These are phyloP conservation scores for Tetragonisca angustula DNA, from an alignment of 2,888 invertebrate genomes.

Conservation along the genomic window DNA sequence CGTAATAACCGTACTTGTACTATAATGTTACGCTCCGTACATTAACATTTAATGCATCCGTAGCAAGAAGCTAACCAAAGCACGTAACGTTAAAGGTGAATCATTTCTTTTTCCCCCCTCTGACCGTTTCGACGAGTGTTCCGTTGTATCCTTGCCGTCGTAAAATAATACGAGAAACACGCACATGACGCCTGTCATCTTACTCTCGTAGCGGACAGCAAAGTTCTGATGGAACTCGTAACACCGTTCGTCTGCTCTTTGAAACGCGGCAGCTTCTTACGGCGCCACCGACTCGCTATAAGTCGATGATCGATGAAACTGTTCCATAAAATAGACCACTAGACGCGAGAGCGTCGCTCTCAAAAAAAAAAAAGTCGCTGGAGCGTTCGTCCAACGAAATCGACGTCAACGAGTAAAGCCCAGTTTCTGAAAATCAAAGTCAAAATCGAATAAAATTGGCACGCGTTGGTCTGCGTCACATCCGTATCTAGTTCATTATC, in stretches of 20 bases:
- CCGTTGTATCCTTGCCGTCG: constrained; percentile 2
- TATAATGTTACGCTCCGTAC: not conserved
- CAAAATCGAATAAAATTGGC: constrained; percentile 8
- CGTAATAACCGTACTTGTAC: not conserved
- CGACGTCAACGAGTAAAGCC: not conserved
- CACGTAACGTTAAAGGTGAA: not conserved
- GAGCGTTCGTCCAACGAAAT: not conserved
- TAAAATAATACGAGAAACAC: constrained; percentile 42
- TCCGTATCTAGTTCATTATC: constrained; percentile 28
- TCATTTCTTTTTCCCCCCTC: not conserved
- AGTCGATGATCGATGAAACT: constrained; percentile 62
- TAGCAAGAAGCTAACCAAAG: not conserved
- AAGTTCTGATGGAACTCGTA: constrained; percentile 65
- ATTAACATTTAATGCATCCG: constrained; percentile 29
- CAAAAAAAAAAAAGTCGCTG: not conserved
- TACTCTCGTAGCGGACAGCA: not conserved
- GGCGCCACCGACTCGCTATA: constrained; percentile 21
- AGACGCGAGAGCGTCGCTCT: not conserved
- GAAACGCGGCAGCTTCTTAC: constrained; percentile 29
- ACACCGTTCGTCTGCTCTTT: constrained; percentile 53
- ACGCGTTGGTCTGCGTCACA: not conserved
- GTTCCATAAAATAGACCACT: constrained; percentile 42
- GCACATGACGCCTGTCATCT: constrained; percentile 15
- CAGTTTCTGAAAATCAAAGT: not conserved
- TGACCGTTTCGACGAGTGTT: constrained; percentile 14